Conservation (phyloP, 2,888 invertebrate genomes). For the Scotopteryx bipunctaria region DNA sequence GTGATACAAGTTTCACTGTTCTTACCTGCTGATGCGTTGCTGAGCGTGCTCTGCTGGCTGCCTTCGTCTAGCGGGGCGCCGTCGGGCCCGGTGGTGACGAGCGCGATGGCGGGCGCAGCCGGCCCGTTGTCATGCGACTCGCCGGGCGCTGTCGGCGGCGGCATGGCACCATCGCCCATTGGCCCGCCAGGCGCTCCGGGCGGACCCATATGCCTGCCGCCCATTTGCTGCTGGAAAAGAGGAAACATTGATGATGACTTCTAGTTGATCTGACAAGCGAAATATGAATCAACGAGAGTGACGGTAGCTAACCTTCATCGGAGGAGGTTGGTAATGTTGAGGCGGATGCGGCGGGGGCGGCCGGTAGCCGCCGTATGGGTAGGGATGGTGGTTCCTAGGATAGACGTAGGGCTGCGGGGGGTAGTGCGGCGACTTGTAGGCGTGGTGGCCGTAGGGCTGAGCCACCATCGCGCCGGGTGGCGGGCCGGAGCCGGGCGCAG, state of each 20-base stretch:
- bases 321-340: slow-evolving; percentile 69
- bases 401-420: slow-evolving; percentile 77
- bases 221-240: slow-evolving; percentile 71
- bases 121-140: slow-evolving; percentile 87
- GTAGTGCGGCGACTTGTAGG: slow-evolving; percentile 74
- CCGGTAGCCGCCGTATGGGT: slow-evolving; percentile 73
- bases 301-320: slow-evolving; percentile 57
- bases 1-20: no score
- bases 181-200: slow-evolving; percentile 74
- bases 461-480: slow-evolving; percentile 71
- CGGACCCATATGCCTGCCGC: slow-evolving; percentile 80
- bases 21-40: slow-evolving; percentile 95
- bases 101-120: slow-evolving; percentile 90
- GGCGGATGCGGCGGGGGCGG: slow-evolving; percentile 74
- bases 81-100: slow-evolving; percentile 95
- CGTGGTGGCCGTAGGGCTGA: slow-evolving; percentile 72
- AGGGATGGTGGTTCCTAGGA: slow-evolving; percentile 78
- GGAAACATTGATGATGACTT: slow-evolving; percentile 41
- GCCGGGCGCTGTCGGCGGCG: slow-evolving; percentile 83
- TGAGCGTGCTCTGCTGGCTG: slow-evolving; percentile 95
- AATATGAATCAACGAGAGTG: not conserved
- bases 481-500: slow-evolving; percentile 59
- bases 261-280: not conserved
- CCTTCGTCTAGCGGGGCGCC: slow-evolving; percentile 95
- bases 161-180: slow-evolving; percentile 84